Base-by-base conservation (phyloP, 2,113 vertebrate genomes). In the Xenopus borealis region DNA sequence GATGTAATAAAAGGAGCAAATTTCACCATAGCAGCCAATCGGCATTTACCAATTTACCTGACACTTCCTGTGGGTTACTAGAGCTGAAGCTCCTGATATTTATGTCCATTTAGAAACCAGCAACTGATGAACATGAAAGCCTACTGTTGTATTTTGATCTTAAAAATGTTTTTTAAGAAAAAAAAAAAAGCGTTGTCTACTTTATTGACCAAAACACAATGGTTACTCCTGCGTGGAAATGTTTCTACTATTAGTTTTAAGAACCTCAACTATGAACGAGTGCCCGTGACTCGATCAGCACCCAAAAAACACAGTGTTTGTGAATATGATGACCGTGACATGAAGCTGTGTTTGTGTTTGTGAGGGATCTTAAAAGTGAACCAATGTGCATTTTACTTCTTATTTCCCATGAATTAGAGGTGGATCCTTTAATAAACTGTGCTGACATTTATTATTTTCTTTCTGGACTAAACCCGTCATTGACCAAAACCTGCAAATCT, bases 331-430 rank as follows among this genome's bases (percentile, higher is more conserved):
- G 30, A 66, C 12, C 46, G 23, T 20, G 46, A 82, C 83, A 80
- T 3, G 30, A 27, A 0, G 79, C 83, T 12, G 12, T 0, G 81
- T 81, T 78, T 46, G 62, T 82, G 83, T 78, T 83, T 78, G 78
- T 82, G 83, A 86, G 82, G 75, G 86, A 83, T 63, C 81, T 76
- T 81, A 78, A 87, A 84, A 85, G 9, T 86, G 76, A 91, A 40
- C 90, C 89, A 91, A 89, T 93, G 90, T 93, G 91, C 87, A 90
- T 91, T 91, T 92, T 89, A 82, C 86, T 88, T 2, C 62, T 75
- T 52, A 50, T 19, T 67, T 67, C 27, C 33, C 7, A 40, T 33
- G 3, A 33, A 68, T 62, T 70, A 86, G 87, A 78, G 83, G 86
- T 84, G 83, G 72, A 57, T 83, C 81, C 84, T 88, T 78, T 87